Conservation (phyloP, 2,888 invertebrate species). For the Scotopteryx bipunctaria region DNA sequence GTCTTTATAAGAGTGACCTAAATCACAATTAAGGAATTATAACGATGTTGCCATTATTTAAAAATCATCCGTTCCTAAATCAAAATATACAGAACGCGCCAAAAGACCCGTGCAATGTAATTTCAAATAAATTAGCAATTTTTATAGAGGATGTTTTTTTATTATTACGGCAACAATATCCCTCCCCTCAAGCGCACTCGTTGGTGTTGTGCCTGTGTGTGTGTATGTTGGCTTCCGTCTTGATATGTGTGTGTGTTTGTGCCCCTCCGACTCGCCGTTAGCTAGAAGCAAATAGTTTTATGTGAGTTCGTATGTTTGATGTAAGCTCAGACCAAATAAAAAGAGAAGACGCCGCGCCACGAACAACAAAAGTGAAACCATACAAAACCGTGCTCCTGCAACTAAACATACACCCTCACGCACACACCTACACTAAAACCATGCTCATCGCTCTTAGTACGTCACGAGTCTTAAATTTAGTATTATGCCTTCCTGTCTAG, state of each 20-base stretch:
- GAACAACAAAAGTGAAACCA: no score
- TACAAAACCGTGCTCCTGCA: no score
- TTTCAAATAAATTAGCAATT: constrained; percentile 22
- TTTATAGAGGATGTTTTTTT: constrained; percentile 46
- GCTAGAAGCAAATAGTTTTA: constrained; percentile 79
- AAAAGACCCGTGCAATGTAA: constrained; percentile 20
- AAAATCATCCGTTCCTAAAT: constrained; percentile 42
- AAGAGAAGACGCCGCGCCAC: no score
- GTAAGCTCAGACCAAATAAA: no score
- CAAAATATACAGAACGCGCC: constrained; percentile 29
- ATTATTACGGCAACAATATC: constrained; percentile 58
- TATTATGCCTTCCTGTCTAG: no score
- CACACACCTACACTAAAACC: no score
- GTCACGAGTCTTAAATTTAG: no score
- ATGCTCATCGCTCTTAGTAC: no score
- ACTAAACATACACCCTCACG: no score
- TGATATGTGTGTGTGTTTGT: constrained; percentile 81
- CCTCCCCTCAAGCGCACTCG: constrained; percentile 57
- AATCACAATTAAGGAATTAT: constrained; percentile 79
- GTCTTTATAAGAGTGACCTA: constrained; percentile 81
- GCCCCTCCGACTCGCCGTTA: constrained; percentile 74
- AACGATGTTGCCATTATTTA: constrained; percentile 61
- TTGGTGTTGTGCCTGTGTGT: constrained; percentile 73
- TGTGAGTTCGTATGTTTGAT: constrained; percentile 72
- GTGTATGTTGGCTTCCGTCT: constrained; percentile 75